A percentile compares a stretch with the other conserved stretches of the same genome.
phyloP scores from a whole-genome alignment of 2,888 invertebrate genomes.

The Vandiemenella viatica region DNA sequence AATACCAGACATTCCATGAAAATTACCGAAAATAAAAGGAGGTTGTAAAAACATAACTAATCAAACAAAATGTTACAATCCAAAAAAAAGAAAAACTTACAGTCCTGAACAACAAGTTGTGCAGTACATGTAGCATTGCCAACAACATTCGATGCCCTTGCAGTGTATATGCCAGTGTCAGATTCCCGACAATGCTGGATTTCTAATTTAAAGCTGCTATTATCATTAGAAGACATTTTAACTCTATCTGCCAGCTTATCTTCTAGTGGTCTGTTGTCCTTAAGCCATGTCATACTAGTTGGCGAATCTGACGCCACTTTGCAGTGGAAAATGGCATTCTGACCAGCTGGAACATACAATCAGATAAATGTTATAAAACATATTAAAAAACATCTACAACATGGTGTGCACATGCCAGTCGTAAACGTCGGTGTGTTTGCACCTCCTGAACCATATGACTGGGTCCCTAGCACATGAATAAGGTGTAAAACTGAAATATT shows the following conservation, averaged over 20 bases:
- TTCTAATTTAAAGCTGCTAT: constrained; percentile 49
- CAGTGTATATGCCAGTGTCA: constrained; percentile 83
- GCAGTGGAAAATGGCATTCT: constrained; percentile 68
- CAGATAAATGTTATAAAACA: neutral
- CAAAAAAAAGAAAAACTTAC: constrained; percentile 53
- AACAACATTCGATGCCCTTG: constrained; percentile 64
- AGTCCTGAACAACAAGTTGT: constrained; percentile 69
- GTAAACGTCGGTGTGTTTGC: too few species aligned
- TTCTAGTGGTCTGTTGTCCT: constrained; percentile 69
- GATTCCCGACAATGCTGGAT: constrained; percentile 56
- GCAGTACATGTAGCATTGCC: constrained; percentile 76
- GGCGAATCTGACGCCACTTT: constrained; percentile 45
- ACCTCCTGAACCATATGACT: too few species aligned
- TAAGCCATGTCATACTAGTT: constrained; percentile 60
- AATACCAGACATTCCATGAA: too few species aligned
- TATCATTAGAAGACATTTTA: constrained; percentile 42
- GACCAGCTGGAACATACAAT: constrained; percentile 54
- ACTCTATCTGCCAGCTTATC: constrained; percentile 63
- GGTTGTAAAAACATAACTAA: too few species aligned
- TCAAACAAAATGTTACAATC: too few species aligned
- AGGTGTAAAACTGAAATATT: too few species aligned
- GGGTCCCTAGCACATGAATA: too few species aligned
- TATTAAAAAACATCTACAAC: constrained; percentile 5
- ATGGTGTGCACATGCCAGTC: too few species aligned
- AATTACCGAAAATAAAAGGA: too few species aligned